Conservation (phyloP, 2,797 vertebrate species). For the Jordanella pulchra region DNA sequence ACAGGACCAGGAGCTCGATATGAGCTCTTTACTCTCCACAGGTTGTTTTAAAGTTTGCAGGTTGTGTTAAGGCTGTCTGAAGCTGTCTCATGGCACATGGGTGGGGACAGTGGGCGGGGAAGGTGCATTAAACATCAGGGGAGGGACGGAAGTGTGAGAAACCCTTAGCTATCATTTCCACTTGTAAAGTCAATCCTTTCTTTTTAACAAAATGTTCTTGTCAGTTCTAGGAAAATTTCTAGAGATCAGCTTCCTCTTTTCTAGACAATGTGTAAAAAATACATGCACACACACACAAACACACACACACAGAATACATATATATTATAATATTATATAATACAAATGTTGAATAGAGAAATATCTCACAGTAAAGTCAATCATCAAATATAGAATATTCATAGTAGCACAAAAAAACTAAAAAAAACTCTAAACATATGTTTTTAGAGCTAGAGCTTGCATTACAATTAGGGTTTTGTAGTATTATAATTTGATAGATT, state of each 20-base stretch:
- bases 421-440: neutral
- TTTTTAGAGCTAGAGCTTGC: no score
- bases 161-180: constrained; percentile 21
- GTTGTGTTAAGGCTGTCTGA: constrained; percentile 24
- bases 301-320: no score
- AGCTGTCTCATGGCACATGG: constrained; percentile 26
- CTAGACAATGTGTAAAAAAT: neutral
- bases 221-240: constrained; percentile 1
- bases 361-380: neutral
- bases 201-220: constrained; percentile 1
- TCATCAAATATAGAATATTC: neutral
- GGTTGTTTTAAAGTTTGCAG: constrained; percentile 38
- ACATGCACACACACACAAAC: neutral
- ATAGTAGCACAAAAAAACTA: neutral
- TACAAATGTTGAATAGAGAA: neutral
- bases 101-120: constrained; percentile 65
- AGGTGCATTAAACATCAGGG: constrained; percentile 26
- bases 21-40: neutral
- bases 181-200: neutral
- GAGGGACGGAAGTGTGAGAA: constrained; percentile 6
- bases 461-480: no score
- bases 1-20: constrained; percentile 5
- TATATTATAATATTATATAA: no score
- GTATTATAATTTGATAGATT: neutral
- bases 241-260: neutral